These are phyloP conservation scores for Penaeus monodon DNA, from an alignment of 2,888 invertebrate species.

Conservation along the genomic window DNA sequence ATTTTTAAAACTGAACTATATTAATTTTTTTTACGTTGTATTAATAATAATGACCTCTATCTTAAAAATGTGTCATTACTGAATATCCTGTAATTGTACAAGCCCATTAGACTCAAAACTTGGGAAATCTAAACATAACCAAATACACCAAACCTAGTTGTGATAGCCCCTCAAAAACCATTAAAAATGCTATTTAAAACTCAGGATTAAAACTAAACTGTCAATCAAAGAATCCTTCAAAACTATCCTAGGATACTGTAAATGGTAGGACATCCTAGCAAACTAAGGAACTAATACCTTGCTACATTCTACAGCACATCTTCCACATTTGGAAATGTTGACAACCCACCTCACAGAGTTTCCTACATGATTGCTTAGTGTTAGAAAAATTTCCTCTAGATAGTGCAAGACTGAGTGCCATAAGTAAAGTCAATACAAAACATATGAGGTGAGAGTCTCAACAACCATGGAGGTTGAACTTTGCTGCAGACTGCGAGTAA, in stretches of 20 bases:
- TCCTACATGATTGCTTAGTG: too few species aligned
- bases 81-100: conserved; percentile 26
- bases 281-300: conserved; percentile 62
- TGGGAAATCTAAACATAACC: conserved; percentile 31
- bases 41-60: too few species aligned
- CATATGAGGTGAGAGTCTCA: neutral
- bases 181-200: conserved; percentile 28
- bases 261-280: conserved; percentile 50
- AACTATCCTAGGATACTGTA: conserved; percentile 57
- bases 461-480: neutral
- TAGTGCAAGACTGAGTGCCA: too few species aligned
- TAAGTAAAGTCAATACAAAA: too few species aligned
- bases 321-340: neutral
- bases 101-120: conserved; percentile 3
- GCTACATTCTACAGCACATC: conserved; percentile 21
- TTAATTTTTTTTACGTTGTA: too few species aligned
- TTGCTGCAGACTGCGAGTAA: conserved; percentile 26
- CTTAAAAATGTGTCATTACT: too few species aligned
- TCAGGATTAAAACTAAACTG: conserved; percentile 27
- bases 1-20: too few species aligned
- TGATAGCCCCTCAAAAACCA: conserved; percentile 46
- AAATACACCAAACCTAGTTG: conserved; percentile 7
- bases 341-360: too few species aligned
- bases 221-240: conserved; percentile 50
- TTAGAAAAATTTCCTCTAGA: too few species aligned